phyloP scores from a whole-genome alignment of 2,888 invertebrate species.

The Lepidochrysops patricia region DNA sequence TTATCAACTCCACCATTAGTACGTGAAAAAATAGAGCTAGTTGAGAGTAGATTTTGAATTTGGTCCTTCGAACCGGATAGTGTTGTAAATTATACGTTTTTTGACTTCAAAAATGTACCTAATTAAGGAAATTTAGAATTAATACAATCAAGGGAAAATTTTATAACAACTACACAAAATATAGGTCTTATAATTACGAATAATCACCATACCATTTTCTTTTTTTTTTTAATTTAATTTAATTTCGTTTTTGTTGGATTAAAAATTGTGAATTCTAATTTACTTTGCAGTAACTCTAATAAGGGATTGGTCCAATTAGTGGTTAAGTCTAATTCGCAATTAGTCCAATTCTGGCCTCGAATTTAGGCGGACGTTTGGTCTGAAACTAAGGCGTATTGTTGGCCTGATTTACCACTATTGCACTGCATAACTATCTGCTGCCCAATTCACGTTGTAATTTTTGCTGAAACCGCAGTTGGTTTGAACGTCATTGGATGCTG shows the following conservation, averaged over 20 bases:
- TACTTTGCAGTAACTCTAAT: neutral
- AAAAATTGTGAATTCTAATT: neutral
- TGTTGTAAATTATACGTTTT: neutral
- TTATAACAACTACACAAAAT: no score
- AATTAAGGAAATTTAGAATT: no score
- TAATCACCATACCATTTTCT: no score
- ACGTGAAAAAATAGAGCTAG: neutral
- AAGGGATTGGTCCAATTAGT: neutral
- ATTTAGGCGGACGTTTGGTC: neutral
- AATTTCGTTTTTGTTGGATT: neutral
- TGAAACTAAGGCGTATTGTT: neutral
- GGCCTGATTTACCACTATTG: neutral
- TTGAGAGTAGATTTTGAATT: no score
- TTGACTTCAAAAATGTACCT: no score
- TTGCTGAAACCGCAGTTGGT: no score
- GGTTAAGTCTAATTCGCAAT: neutral
- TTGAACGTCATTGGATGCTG: no score
- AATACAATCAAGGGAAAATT: no score
- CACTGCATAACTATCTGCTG: no score
- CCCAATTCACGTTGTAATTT: neutral
- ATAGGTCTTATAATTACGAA: no score
- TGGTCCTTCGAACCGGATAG: neutral
- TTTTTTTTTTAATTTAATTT: no score
- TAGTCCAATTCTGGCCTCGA: neutral
- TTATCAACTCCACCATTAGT: conserved; percentile 18